A percentile compares a stretch with the other conserved stretches of the same genome.
These are phyloP conservation scores for Cecropterus lyciades DNA, from an alignment of 1,140 invertebrate species.

Conservation along the genomic window DNA sequence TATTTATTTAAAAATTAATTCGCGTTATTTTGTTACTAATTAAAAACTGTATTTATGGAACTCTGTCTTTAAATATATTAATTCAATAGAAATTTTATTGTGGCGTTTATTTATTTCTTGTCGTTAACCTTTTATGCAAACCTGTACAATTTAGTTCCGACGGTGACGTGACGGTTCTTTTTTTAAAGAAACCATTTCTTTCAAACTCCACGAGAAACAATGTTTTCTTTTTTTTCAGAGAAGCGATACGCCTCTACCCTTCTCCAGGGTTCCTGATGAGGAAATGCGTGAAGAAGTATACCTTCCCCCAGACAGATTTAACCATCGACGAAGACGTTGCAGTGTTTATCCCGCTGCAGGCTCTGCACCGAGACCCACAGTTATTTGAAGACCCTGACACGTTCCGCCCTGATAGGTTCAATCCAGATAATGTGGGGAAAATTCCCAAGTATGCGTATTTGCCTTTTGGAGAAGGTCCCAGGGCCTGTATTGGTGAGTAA, in stretches of 20 bases:
- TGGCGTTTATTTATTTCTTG: too few species aligned
- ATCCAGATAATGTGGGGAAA: constrained; percentile 14
- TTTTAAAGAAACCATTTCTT: too few species aligned
- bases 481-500: constrained; percentile 37
- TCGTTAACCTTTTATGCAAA: too few species aligned
- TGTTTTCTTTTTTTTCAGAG: constrained; percentile 23
- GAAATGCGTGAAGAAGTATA: constrained; percentile 30
- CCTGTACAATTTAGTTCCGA: too few species aligned
- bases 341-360: constrained; percentile 25
- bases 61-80: too few species aligned
- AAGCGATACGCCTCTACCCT: constrained; percentile 34
- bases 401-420: constrained; percentile 36
- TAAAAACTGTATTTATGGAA: too few species aligned
- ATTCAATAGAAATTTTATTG: too few species aligned
- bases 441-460: constrained; percentile 22
- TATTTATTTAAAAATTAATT: too few species aligned
- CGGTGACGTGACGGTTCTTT: too few species aligned
- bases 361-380: constrained; percentile 32
- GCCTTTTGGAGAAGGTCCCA: constrained; percentile 38
- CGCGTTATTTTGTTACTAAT: too few species aligned
- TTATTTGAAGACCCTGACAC: constrained; percentile 36
- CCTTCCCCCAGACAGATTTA: constrained; percentile 36
- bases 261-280: constrained; percentile 36
- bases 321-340: constrained; percentile 33
- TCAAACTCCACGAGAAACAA: too few species aligned